A percentile compares a stretch with the other conserved stretches of the same genome.
phyloP scores from a whole-genome alignment of 1,140 invertebrate genomes.

The Lepidurus packardi region DNA sequence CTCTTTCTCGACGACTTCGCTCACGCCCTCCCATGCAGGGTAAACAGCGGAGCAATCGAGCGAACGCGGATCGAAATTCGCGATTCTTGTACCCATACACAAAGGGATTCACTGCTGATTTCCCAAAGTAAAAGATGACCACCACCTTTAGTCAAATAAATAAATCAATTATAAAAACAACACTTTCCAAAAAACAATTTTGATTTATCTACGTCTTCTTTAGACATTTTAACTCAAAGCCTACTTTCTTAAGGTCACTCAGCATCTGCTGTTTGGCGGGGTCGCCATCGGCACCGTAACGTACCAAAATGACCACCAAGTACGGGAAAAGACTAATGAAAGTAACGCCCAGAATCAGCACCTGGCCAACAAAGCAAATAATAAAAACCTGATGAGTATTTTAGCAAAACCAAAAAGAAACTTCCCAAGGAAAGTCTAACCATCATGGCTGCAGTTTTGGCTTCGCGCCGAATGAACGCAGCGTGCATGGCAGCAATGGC shows the following conservation, averaged over 20 bases:
- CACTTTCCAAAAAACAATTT: background rate
- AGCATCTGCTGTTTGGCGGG: slow-evolving; percentile 34
- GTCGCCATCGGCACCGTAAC: slow-evolving; percentile 35
- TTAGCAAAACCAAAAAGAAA: background rate
- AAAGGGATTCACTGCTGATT: slow-evolving; percentile 40
- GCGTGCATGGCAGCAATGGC: slow-evolving; percentile 35
- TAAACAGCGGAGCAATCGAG: slow-evolving; percentile 23
- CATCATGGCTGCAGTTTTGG: slow-evolving; percentile 38
- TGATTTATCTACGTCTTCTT: background rate
- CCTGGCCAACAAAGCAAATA: slow-evolving; percentile 27
- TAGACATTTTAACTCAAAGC: background rate
- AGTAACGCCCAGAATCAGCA: slow-evolving; percentile 38
- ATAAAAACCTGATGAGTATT: slow-evolving; percentile 2
- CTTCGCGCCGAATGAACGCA: slow-evolving; percentile 34
- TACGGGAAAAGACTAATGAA: slow-evolving; percentile 38
- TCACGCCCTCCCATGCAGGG: background rate
- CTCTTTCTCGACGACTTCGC: background rate
- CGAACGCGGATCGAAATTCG: slow-evolving; percentile 38
- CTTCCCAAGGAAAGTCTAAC: slow-evolving; percentile 12
- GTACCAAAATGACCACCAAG: slow-evolving; percentile 35
- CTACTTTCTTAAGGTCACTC: slow-evolving; percentile 29
- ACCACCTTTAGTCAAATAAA: slow-evolving; percentile 27
- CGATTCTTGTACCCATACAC: slow-evolving; percentile 41
- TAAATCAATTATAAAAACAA: background rate
- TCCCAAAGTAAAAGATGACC: slow-evolving; percentile 39